Conservation (phyloP, 2,888 invertebrate genomes). For the Ochropacha duplaris region DNA sequence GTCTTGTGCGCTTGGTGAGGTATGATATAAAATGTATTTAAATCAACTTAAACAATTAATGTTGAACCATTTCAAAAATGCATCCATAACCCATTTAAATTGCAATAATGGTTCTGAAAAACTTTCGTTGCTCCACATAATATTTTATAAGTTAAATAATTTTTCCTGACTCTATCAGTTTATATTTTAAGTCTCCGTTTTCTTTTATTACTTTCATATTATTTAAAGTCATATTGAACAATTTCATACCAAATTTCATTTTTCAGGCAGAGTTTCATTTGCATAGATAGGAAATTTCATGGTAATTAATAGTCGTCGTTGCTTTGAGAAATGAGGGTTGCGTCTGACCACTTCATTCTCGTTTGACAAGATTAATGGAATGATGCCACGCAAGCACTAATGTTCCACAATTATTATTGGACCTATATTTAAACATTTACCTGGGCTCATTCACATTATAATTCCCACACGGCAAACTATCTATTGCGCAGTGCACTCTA, state of each 20-base stretch:
- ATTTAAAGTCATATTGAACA: conserved; percentile 14
- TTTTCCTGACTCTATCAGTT: not conserved
- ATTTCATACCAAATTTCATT: conserved; percentile 41
- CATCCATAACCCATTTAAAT: too few relatives aligned
- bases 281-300: conserved; percentile 67
- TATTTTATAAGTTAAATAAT: too few relatives aligned
- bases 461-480: too few relatives aligned
- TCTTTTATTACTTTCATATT: not conserved
- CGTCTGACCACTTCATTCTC: conserved; percentile 71
- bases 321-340: conserved; percentile 70
- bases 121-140: too few relatives aligned
- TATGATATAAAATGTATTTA: too few relatives aligned
- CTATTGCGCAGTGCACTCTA: too few relatives aligned
- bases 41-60: too few relatives aligned
- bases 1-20: too few relatives aligned
- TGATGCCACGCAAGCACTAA: conserved; percentile 55
- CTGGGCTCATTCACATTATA: not conserved
- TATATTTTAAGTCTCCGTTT: not conserved
- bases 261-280: conserved; percentile 53
- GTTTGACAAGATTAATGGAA: conserved; percentile 65
- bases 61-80: too few relatives aligned
- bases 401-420: conserved; percentile 44
- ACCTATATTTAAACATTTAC: conserved; percentile 25
- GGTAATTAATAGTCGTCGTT: conserved; percentile 61
- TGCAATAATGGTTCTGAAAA: too few relatives aligned